Base-by-base conservation (phyloP, 30 jellyfish, hydroid and myxozoan species). In the Aurelia aurita region DNA sequence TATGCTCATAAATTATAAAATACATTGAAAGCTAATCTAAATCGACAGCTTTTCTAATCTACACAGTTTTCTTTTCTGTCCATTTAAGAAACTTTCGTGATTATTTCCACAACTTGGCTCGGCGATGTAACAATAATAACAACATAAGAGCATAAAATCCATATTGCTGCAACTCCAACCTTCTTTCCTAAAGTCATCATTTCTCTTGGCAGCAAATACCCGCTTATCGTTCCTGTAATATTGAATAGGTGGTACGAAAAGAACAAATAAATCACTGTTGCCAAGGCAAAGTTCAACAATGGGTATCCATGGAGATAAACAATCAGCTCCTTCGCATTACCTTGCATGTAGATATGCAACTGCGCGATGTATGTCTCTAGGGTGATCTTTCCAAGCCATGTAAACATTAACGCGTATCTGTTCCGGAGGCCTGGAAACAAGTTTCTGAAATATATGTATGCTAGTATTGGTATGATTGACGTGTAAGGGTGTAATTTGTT, bases 341-440 rank as follows among this genome's bases (percentile, higher is more conserved):
- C 88, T 67, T 87, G 97, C 94, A 93, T 81, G 90, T 93, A 93
- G 28, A 93, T 74, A 61, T 93, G 98, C 54, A 93, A 47, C 85
- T 93, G 98, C 26, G 96, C 84, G 29, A 93, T 88, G 51, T 93
- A 93, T 14, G 98, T 93, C 86, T 93, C 98, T 71, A 93, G 77
- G 15, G 98, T 93, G 53, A 93, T 77, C 86, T 87, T 93, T n/a
- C 98, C 98, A 4, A 93, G 93, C 90, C 89, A 79, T 12, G 97
- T 58, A 79, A 93, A 87, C 87, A 93, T 5, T 34, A 31, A 87
- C 16, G 83, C 70, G 74, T 93, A 84, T 53, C 88, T 62, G 19
- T 29, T 46, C 22, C 98, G 90, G 26, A 93, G 62, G 22, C 19
- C 21, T 10, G 96, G 69, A 34, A 80, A 46, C 12, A 85, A 34